Percentiles rank a stretch among this genome's conserved stretches.
These are phyloP conservation scores for Hemiscyllium ocellatum DNA, from an alignment of 2,113 vertebrate genomes.

Conservation along the genomic window DNA sequence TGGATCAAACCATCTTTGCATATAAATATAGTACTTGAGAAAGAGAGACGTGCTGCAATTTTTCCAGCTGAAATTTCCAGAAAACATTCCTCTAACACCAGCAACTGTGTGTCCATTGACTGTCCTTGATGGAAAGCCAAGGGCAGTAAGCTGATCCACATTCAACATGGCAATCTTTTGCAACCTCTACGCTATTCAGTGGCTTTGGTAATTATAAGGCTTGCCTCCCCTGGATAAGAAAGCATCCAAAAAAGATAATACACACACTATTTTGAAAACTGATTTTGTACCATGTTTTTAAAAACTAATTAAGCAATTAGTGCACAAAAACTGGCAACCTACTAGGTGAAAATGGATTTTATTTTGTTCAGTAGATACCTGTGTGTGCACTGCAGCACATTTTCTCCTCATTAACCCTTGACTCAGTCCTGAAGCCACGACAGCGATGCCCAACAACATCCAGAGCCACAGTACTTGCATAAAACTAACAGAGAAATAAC, in stretches of 20 bases:
- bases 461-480: conserved; percentile 51
- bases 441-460: conserved; percentile 49
- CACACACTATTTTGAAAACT: neutral
- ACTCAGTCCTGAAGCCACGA: conserved; percentile 52
- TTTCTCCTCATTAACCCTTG: conserved; percentile 54
- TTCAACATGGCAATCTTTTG: neutral
- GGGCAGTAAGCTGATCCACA: neutral
- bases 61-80: conserved; percentile 3
- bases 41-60: neutral
- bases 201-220: neutral
- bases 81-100: neutral
- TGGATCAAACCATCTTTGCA: neutral
- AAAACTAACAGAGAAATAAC: conserved; percentile 49
- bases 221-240: neutral
- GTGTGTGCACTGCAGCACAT: conserved; percentile 49
- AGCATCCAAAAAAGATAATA: neutral
- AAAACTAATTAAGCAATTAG: neutral
- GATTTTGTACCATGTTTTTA: neutral
- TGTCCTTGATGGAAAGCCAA: neutral
- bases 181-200: neutral
- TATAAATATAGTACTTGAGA: neutral
- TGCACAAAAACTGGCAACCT: neutral
- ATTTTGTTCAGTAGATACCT: conserved; percentile 46
- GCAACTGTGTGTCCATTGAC: neutral
- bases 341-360: neutral